A percentile compares a stretch with the other conserved stretches of the same genome.
Conservation (phyloP, 2,113 vertebrate species). For the Dromas ardeola region DNA sequence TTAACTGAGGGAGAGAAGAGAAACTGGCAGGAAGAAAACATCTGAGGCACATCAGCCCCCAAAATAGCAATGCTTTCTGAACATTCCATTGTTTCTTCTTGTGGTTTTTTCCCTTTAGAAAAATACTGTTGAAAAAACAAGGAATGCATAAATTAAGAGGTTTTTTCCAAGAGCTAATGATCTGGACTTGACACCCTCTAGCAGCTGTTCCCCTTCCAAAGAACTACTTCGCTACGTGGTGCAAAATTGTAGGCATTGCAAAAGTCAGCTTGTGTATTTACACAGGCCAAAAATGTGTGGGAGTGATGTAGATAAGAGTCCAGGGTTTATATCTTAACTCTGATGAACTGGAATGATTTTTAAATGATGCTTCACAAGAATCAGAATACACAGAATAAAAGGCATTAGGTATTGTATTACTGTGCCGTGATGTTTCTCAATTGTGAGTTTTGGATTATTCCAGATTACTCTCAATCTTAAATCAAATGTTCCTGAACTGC, state of each 20-base stretch:
- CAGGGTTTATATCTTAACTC: background rate
- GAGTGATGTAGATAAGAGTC: background rate
- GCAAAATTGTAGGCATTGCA: background rate
- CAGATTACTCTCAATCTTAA: background rate
- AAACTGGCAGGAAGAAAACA: background rate
- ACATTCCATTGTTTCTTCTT: background rate
- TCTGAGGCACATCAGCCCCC: background rate
- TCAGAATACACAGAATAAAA: background rate
- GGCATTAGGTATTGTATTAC: background rate
- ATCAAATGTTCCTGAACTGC: background rate
- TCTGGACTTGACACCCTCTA: rapidly evolving
- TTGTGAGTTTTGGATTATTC: background rate
- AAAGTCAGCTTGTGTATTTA: background rate
- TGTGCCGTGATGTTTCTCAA: background rate
- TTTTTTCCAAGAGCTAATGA: background rate
- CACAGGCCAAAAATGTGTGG: background rate
- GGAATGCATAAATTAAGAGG: background rate
- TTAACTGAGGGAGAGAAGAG: background rate
- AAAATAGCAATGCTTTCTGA: background rate
- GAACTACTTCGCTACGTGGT: background rate
- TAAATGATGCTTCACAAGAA: background rate
- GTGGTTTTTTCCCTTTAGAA: background rate
- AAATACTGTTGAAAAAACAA: background rate
- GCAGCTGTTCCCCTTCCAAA: background rate
- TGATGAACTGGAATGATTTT: background rate